Conservation (phyloP, 1,140 invertebrate genomes). For the Hypsibius dujardini region DNA sequence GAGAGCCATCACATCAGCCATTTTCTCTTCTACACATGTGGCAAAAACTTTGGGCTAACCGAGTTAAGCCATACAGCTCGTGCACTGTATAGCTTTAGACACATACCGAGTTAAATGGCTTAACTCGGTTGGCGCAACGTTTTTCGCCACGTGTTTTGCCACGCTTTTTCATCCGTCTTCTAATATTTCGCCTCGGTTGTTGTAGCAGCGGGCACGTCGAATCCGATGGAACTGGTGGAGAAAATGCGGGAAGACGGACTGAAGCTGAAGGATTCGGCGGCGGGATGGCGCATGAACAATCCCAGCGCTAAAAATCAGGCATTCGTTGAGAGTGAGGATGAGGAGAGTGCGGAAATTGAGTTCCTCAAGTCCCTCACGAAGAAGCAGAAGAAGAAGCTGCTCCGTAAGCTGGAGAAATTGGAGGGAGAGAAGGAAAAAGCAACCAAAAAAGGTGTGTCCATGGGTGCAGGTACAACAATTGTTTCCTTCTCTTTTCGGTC, state of each 20-base stretch:
- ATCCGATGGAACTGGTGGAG: conserved; percentile 56
- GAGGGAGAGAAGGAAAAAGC: conserved; percentile 10
- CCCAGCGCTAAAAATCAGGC: conserved; percentile 5
- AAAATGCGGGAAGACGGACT: conserved; percentile 76
- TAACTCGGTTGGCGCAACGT: too few species aligned
- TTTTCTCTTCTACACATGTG: not conserved
- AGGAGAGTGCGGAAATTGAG: conserved; percentile 41
- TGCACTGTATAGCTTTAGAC: too few species aligned
- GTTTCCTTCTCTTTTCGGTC: too few species aligned
- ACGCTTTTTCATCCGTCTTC: not conserved
- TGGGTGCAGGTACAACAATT: too few species aligned
- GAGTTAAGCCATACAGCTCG: too few species aligned
- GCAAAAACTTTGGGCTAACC: too few species aligned
- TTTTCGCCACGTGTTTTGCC: too few species aligned
- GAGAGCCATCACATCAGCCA: not conserved
- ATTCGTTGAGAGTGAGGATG: conserved; percentile 40
- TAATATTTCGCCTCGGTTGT: conserved; percentile 15
- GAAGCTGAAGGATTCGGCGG: conserved; percentile 48
- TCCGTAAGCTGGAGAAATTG: conserved; percentile 45
- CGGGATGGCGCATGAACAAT: not conserved
- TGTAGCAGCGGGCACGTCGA: conserved; percentile 32
- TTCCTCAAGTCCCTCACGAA: conserved; percentile 63
- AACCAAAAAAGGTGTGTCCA: conserved; percentile 8
- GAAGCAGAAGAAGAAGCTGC: conserved; percentile 71
- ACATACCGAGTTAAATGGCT: too few species aligned